Percentiles rank a stretch among this genome's conserved stretches.
phyloP scores from a whole-genome alignment of 2,888 invertebrate genomes.

The Troides aeacus region DNA sequence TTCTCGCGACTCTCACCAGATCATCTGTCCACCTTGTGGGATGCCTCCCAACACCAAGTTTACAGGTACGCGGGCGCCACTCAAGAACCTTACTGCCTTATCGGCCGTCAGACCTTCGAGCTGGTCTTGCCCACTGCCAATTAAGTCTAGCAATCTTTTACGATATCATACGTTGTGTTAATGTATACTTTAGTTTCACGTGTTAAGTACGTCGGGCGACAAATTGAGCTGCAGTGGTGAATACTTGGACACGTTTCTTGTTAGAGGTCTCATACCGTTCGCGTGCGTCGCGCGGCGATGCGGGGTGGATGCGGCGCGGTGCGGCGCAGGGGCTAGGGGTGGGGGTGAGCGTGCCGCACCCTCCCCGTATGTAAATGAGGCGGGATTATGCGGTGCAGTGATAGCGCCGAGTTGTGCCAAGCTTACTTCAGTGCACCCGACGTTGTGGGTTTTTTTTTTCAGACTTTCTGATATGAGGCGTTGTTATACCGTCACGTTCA shows the following conservation, averaged over 20 bases:
- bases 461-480: no score
- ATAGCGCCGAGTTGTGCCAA: constrained; percentile 1
- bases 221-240: constrained; percentile 13
- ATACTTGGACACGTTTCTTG: constrained; percentile 27
- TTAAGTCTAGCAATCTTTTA: no score
- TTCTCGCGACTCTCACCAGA: no score
- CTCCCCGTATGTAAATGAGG: constrained; percentile 4
- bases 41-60: no score
- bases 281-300: not conserved
- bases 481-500: no score
- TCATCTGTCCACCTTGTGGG: no score
- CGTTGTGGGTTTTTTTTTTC: no score
- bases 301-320: not conserved
- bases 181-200: not conserved
- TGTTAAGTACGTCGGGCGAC: not conserved
- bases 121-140: no score
- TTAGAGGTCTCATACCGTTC: constrained; percentile 20
- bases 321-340: not conserved
- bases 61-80: no score
- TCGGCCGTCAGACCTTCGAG: no score
- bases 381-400: constrained; percentile 10
- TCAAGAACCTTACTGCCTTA: no score
- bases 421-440: no score
- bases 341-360: not conserved
- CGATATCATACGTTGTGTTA: not conserved